Base-by-base conservation (phyloP, 1,140 invertebrate genomes). In the Drosophila simulans region DNA sequence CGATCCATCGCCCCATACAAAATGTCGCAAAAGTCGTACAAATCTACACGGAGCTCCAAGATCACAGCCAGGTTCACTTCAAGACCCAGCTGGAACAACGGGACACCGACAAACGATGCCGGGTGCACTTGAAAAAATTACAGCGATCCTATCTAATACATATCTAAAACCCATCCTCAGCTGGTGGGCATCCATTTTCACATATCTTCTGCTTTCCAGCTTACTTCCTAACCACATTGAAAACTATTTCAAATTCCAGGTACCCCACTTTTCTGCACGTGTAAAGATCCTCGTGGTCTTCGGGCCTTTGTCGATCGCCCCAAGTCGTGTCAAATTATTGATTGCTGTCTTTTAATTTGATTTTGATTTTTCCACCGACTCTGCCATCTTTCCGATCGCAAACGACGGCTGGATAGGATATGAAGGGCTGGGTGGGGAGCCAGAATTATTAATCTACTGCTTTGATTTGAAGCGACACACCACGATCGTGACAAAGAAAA, bases 271-370 rank as follows among this genome's bases (percentile, higher is more conserved):
- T 68, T 64, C 31, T 43, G 22, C 15, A 4, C 5, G 39, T 68
- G 64, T 31, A 40, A 20, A 35, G 42, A 69, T 56, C 64, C 52
- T 71, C 43, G 17, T 57, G 64, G 52, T 70, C 68, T 68, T 46
- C 54, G 42, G 37, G 68, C 64, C 53, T 37, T 70, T 51, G 65
- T 52, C 54, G 53, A 68, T 59, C 53, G 46, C 73, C 51, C 65
- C 65, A 77, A 78, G 80, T 84, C 72, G 72, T 84, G 80, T 88
- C 84, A 80, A 80, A 90, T 75, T 84, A 69, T 69, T 84, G 80
- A 90, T 84, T 77, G 85, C 77, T 80, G 85, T 90, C 80, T 70
- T 79, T 78, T 89, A 84, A 89, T 84, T 90, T 84, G 85, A 90
- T 78, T 84, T 89, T 80, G 72, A 89, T 88, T 88, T 68, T 69